Percentiles rank a stretch among this genome's conserved stretches.
These are phyloP conservation scores for Daubentonia madagascariensis DNA, from an alignment of 2,113 vertebrate species.

Conservation along the genomic window DNA sequence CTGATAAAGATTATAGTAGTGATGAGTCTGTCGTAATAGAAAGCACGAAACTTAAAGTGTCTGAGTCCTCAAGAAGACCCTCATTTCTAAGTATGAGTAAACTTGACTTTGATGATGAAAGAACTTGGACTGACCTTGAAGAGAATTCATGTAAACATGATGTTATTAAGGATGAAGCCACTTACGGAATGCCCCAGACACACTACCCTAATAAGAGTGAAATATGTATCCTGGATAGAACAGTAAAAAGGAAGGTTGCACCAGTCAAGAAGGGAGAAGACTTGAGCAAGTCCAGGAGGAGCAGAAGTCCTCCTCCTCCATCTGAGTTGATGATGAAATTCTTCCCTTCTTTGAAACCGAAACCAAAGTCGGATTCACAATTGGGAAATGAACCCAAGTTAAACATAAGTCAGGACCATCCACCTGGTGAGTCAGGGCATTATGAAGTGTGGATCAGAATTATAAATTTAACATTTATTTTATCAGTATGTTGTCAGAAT, in stretches of 20 bases:
- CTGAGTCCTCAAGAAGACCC: constrained; percentile 44
- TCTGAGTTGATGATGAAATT: constrained; percentile 91
- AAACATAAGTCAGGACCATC: constrained; percentile 76
- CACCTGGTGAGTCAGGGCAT: constrained; percentile 81
- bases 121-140: constrained; percentile 94
- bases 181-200: constrained; percentile 43
- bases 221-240: constrained; percentile 73
- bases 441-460: background rate
- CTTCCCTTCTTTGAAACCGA: constrained; percentile 92
- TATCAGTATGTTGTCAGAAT: background rate
- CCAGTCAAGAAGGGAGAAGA: constrained; percentile 81
- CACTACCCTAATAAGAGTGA: constrained; percentile 57
- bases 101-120: constrained; percentile 94
- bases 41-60: constrained; percentile 44
- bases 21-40: constrained; percentile 77
- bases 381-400: constrained; percentile 62
- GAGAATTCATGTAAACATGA: constrained; percentile 77
- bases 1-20: constrained; percentile 72
- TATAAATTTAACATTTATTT: background rate
- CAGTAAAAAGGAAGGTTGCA: constrained; percentile 89
- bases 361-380: constrained; percentile 78
- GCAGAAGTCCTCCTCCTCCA: constrained; percentile 79
- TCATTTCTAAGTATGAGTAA: constrained; percentile 28
- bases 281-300: constrained; percentile 44
- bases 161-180: constrained; percentile 50